Evolutionary conservation across 2,797 vertebrate species (phyloP).

Genomic region (Naso thynnoides): DNA sequence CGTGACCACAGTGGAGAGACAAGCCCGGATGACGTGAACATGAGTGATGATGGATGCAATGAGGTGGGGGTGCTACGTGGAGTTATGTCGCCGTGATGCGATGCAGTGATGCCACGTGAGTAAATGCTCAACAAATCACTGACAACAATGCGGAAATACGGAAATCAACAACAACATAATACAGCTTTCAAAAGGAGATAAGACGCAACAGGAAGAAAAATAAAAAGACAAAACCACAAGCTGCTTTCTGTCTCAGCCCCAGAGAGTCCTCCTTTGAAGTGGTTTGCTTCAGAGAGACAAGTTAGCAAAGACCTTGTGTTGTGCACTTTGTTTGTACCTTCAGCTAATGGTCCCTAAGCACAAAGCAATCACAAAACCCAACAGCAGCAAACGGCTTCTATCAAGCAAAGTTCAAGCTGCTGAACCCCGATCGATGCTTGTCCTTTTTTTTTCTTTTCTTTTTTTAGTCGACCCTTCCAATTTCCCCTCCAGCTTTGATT

Average conservation of each 20-base stretch:
- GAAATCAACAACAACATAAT: conserved; percentile 77
- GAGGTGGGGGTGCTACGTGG: conserved; percentile 65
- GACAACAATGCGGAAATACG: conserved; percentile 79
- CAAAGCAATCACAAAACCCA: conserved; percentile 63
- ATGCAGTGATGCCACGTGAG: conserved; percentile 70
- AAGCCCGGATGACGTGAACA: conserved; percentile 73
- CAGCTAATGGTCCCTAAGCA: conserved; percentile 54
- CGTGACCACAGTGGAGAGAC: conserved; percentile 78
- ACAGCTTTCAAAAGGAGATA: conserved; percentile 67
- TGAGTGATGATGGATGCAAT: conserved; percentile 72
- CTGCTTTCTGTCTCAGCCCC: conserved; percentile 71
- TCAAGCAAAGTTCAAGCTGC: conserved; percentile 49
- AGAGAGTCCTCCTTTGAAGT: conserved; percentile 80
- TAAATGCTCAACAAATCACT: conserved; percentile 74
- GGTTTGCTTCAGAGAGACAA: conserved; percentile 75
- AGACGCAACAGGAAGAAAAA: conserved; percentile 63
- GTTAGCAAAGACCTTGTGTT: conserved; percentile 60
- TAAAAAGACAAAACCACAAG: conserved; percentile 72
- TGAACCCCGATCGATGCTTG: conserved; percentile 47
- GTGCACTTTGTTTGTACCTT: conserved; percentile 58
- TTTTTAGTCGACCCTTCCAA: conserved; percentile 9
- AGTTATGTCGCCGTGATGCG: conserved; percentile 56
- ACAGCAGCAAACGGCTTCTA: conserved; percentile 38
- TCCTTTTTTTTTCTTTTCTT: conserved; percentile 21
- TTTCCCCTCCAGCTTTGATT: conserved; percentile 38